phyloP scores from a whole-genome alignment of 2,113 vertebrate genomes.

The Poeciliopsis retropinna region DNA sequence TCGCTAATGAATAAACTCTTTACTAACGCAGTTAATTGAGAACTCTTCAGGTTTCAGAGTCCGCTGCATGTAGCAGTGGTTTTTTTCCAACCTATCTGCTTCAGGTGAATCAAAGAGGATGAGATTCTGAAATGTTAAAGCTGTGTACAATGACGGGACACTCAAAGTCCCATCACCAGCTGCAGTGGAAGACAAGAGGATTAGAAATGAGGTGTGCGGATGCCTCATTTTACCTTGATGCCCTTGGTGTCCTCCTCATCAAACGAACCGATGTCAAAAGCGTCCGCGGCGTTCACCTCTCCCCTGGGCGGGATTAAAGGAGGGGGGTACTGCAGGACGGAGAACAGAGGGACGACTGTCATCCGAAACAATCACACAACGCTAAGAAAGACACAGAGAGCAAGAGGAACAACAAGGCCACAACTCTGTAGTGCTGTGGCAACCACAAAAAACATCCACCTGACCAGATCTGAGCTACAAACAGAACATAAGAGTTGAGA shows the following conservation, averaged over 20 bases:
- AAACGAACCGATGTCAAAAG: conserved; percentile 98
- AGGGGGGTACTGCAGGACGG: conserved; percentile 85
- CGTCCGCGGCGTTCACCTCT: conserved; percentile 97
- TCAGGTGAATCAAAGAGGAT: neutral
- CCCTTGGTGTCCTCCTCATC: conserved; percentile 99
- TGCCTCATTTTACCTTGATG: conserved; percentile 87
- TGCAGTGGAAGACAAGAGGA: neutral
- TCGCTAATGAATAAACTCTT: neutral
- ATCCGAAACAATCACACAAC: neutral
- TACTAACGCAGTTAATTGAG: no score
- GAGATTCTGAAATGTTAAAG: neutral
- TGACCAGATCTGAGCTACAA: neutral
- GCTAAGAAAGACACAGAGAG: neutral
- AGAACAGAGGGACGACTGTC: neutral
- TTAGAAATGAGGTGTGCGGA: neutral
- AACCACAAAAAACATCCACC: conserved; percentile 44
- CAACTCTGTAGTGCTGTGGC: conserved; percentile 27
- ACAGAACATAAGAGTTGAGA: neutral
- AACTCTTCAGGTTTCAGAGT: neutral
- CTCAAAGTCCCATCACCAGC: neutral
- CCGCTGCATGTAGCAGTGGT: neutral
- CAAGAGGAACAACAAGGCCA: neutral
- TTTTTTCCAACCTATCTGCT: neutral
- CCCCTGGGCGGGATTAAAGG: conserved; percentile 95
- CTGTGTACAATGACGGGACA: neutral